Evolutionary conservation across 2,888 invertebrate genomes (phyloP), one percentile per base, ranked within the genome.

Genomic region (Drosophila anomalipes): DNA sequence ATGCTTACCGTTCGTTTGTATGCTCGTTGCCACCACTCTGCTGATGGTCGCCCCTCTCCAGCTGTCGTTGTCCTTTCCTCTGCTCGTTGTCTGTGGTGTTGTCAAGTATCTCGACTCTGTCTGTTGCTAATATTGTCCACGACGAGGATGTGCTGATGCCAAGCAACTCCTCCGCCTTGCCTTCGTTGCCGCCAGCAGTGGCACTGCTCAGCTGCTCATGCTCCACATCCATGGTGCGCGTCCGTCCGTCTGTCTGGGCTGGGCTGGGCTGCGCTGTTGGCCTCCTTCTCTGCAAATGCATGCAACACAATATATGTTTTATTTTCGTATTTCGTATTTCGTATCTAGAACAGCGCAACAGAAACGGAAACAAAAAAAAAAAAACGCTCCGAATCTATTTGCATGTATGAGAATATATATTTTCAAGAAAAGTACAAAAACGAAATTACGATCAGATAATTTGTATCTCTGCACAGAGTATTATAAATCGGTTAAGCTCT

Each of bases 71-170:
- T 35, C 3, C 52, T 28, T 49, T 49, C 7, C 44, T 56, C 16
- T 60, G 63, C 51, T 64, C 28, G 22, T 32, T 57, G 72, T 14
- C 35, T 41, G 44, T 70, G 30, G 32, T 44, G 53, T 51, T 74
- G 19, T 77, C 72, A 12, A 76, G 66, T 35, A 70, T 26, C 19
- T 83, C 83, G 33, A 86, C 62, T 54, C 62, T 58, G 7, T 85
- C 60, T 7, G 72, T 83, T 69, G 85, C 89, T 26, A 93, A 82
- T 60, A 93, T 78, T 41, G 93, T 93, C 93, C 93, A 93, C 4
- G 92, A 80, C 86, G 92, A 88, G 26, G 91, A 91, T 54, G 89
- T 87, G 72, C 89, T 92, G 44, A 88, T 86, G 39, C 83, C 82
- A 41, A 88, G 82, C 14, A 82, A 75, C 28, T 77, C 71, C 33